These are phyloP conservation scores for Drosophila watanabei DNA, from an alignment of 1,140 invertebrate genomes.

Conservation along the genomic window DNA sequence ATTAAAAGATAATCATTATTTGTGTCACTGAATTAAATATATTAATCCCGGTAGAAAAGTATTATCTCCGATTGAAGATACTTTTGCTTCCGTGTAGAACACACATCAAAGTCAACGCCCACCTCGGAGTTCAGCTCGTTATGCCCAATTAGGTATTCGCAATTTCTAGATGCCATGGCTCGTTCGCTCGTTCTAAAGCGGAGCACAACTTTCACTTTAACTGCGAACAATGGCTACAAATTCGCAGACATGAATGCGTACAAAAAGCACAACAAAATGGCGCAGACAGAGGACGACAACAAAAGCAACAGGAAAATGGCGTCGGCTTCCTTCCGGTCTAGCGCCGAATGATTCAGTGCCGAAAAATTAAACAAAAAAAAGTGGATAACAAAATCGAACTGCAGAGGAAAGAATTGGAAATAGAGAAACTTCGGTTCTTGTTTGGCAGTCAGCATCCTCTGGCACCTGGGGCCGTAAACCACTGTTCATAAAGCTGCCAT, in stretches of 20 bases:
- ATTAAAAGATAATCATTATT: no score
- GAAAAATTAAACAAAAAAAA: conserved; percentile 1
- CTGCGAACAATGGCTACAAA: conserved; percentile 57
- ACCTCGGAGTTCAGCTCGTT: conserved; percentile 47
- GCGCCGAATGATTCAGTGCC: conserved; percentile 46
- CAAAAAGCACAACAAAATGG: conserved; percentile 59
- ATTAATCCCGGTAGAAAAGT: no score
- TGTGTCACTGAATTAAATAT: no score
- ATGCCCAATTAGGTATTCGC: conserved; percentile 62
- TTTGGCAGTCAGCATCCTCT: conserved; percentile 1
- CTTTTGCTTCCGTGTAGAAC: conserved; percentile 4
- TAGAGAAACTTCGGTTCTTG: conserved; percentile 7
- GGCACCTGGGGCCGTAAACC: conserved; percentile 19
- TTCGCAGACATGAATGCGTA: conserved; percentile 56
- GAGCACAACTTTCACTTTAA: conserved; percentile 70
- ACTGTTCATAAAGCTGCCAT: conserved; percentile 41
- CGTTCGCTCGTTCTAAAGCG: conserved; percentile 39
- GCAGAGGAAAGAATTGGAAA: neutral
- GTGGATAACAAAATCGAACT: neutral
- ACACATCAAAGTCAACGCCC: conserved; percentile 42
- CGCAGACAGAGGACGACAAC: conserved; percentile 46
- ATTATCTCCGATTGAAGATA: neutral
- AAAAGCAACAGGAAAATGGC: conserved; percentile 51
- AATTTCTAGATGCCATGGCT: conserved; percentile 35
- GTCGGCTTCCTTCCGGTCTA: conserved; percentile 69